These are phyloP conservation scores for Sinocyclocheilus anshuiensis DNA, from an alignment of 2,113 vertebrate species.

Conservation along the genomic window DNA sequence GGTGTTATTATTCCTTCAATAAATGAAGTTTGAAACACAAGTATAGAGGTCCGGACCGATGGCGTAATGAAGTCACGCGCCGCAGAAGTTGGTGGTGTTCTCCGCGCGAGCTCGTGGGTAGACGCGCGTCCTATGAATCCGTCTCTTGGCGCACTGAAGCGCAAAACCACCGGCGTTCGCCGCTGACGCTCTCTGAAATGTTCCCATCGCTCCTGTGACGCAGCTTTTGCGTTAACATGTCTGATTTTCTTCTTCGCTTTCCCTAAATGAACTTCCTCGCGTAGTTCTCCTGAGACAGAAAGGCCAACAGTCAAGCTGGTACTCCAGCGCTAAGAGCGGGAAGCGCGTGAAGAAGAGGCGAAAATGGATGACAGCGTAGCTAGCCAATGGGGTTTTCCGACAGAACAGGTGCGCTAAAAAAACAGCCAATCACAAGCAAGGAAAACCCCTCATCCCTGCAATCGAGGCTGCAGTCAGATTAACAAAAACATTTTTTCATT, in stretches of 20 bases:
- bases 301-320: conserved; percentile 42
- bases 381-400: conserved; percentile 36
- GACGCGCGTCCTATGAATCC: conserved; percentile 39
- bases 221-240: conserved; percentile 29
- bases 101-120: background rate
- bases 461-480: background rate
- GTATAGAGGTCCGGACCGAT: background rate
- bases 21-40: conserved; percentile 28
- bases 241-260: conserved; percentile 6
- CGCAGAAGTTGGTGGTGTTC: conserved; percentile 5
- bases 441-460: background rate
- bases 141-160: conserved; percentile 22
- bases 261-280: conserved; percentile 29
- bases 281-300: conserved; percentile 41
- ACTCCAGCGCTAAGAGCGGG: conserved; percentile 27
- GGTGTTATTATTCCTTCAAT: background rate
- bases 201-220: conserved; percentile 38
- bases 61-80: background rate
- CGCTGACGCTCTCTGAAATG: conserved; percentile 18
- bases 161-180: conserved; percentile 15
- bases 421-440: conserved; percentile 28
- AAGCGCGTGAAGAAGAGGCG: conserved; percentile 18
- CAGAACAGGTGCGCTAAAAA: conserved; percentile 18
- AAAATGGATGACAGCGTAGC: background rate
- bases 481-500: background rate